Evolutionary conservation across 2,797 vertebrate genomes (phyloP).

Genomic region (Centropyge bicolor): DNA sequence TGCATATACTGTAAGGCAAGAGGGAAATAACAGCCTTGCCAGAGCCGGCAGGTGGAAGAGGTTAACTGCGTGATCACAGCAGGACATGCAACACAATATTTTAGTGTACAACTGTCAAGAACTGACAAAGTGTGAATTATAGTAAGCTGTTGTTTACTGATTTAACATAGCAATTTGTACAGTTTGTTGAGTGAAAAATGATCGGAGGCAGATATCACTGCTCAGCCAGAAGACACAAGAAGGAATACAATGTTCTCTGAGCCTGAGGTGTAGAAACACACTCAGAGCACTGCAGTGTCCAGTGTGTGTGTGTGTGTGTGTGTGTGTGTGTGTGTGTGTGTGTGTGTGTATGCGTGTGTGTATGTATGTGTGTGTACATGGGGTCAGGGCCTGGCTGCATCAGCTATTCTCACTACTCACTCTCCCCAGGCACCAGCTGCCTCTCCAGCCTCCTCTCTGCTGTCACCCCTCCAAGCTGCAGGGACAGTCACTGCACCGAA

Average conservation of each 20-base stretch:
- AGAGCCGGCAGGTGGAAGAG: conserved; percentile 5
- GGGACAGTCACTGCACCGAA: conserved; percentile 21
- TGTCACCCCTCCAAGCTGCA: conserved; percentile 38
- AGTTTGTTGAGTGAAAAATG: conserved; percentile 6
- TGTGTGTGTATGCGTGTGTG: neutral
- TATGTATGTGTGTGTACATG: neutral
- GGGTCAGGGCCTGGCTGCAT: conserved; percentile 57
- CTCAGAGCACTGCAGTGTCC: conserved; percentile 20
- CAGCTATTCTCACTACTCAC: conserved; percentile 53
- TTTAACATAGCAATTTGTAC: conserved; percentile 3
- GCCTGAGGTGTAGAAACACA: conserved; percentile 20
- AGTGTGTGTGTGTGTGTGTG: no score
- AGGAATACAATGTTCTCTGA: neutral
- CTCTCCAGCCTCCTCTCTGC: conserved; percentile 31
- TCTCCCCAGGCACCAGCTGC: conserved; percentile 56
- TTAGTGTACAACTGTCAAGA: neutral
- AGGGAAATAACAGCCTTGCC: neutral
- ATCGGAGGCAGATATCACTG: conserved; percentile 10
- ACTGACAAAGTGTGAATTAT: neutral
- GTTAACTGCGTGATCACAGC: neutral
- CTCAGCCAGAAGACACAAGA: neutral
- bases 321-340: no score
- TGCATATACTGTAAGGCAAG: neutral
- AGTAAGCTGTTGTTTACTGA: neutral
- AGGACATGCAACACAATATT: neutral